Base-by-base conservation (phyloP, 2,113 vertebrate genomes). In the Calcarius ornatus region DNA sequence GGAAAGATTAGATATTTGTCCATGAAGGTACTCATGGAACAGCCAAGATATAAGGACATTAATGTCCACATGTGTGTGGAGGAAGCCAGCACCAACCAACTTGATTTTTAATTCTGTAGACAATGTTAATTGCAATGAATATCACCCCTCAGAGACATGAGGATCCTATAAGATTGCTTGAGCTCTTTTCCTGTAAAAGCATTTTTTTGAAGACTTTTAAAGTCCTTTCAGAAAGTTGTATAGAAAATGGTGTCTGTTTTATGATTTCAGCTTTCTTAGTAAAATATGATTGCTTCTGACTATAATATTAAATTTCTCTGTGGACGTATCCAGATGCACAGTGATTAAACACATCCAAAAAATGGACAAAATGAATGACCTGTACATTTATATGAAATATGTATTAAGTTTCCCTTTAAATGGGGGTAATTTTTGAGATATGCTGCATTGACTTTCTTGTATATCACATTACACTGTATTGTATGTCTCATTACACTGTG, bases 381-480 rank as follows among this genome's bases (percentile, higher is more conserved):
- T 97, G 63, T 96, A 96, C 78, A 96, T 97, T 97, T 94, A 69
- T 93, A 95, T 93, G 81, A 96, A 98, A 97, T 92, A 91, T 93
- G 81, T 86, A 92, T 86, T 83, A 51, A 50, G 47, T 91, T 95
- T 91, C 68, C 51, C 53, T 95, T 97, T 96, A 95, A 96, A 96
- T 88, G 47, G 86, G 77, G 77, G 54, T 92, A 82, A 88, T 97
- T 98, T 96, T 95, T 68, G 89, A 89, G 97, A 97, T 94, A 97
- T 77, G 96, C 94, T 96, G 95, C 95, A 95, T 95, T 97, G 94
- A 96, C 95, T 98, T 97, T 95, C 96, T 96, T 96, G 96, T 98
- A 95, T 94, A 96, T 96, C 96, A 96, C 96, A 97, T 98, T 97
- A 95, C 90, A 95, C 76, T 96, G 73, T 51, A 94, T 96, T 97